Conservation (phyloP, 1,140 invertebrate species). For the Ylistrum balloti region DNA sequence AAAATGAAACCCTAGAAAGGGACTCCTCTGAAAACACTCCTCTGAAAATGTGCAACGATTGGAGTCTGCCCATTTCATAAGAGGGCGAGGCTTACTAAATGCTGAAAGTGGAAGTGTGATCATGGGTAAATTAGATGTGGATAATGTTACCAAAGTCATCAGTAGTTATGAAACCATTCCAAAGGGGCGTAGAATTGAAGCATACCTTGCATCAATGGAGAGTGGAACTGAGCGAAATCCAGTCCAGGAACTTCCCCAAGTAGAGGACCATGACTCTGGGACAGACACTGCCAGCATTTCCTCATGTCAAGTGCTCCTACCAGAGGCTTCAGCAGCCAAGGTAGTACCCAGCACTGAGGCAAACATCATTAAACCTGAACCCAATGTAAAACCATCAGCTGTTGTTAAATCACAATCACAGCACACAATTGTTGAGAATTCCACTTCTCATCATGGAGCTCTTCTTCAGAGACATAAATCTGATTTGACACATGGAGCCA, state of each 20-base stretch:
- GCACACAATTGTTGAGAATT: slow-evolving; percentile 75
- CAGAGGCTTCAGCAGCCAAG: slow-evolving; percentile 48
- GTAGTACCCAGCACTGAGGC: not conserved
- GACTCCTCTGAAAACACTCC: slow-evolving; percentile 63
- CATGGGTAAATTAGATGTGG: slow-evolving; percentile 90
- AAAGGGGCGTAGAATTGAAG: slow-evolving; percentile 96
- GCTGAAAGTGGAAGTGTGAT: slow-evolving; percentile 65
- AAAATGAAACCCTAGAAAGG: slow-evolving; percentile 58
- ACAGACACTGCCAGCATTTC: slow-evolving; percentile 77
- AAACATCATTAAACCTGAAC: slow-evolving; percentile 75
- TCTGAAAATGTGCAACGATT: slow-evolving; percentile 53
- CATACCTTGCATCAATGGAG: slow-evolving; percentile 94
- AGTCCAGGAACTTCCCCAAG: slow-evolving; percentile 65
- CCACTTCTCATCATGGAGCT: slow-evolving; percentile 74
- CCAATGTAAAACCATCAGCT: slow-evolving; percentile 77
- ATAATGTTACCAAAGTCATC: slow-evolving; percentile 97
- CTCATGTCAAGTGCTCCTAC: slow-evolving; percentile 72
- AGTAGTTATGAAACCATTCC: slow-evolving; percentile 97
- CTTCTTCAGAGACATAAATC: slow-evolving; percentile 81
- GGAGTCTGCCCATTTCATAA: slow-evolving; percentile 50
- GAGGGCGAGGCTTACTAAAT: slow-evolving; percentile 56
- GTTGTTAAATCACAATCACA: slow-evolving; percentile 80
- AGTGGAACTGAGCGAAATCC: slow-evolving; percentile 67
- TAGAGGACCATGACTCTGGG: slow-evolving; percentile 76
- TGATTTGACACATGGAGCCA: slow-evolving; percentile 77